Evolutionary conservation across 2,797 vertebrate genomes (phyloP).

Genomic region (Somateria mollissima): DNA sequence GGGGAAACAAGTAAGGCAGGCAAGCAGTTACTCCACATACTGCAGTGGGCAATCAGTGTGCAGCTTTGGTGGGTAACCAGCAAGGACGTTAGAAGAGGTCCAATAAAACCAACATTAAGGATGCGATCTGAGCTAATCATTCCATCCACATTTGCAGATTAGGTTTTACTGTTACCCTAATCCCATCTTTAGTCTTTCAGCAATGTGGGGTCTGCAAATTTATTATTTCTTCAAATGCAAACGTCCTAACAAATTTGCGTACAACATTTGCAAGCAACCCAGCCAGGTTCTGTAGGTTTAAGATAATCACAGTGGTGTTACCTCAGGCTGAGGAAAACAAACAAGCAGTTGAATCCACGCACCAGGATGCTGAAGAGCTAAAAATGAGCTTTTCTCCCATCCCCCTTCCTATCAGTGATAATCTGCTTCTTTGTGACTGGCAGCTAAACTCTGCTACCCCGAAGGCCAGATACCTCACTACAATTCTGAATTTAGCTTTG

Average conservation of each 20-base stretch:
- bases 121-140: not conserved
- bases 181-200: not conserved
- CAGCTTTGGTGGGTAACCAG: not conserved
- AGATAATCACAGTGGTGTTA: not conserved
- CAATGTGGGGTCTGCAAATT: not conserved
- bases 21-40: rapidly evolving
- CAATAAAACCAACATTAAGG: rapidly evolving
- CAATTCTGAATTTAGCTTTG: not conserved
- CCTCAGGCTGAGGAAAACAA: not conserved
- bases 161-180: not conserved
- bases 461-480: not conserved
- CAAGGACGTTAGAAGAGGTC: not conserved
- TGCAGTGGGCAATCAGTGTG: rapidly evolving
- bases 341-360: not conserved
- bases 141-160: not conserved
- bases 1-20: not conserved
- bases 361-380: not conserved
- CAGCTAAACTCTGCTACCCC: not conserved
- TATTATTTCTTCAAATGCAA: not conserved
- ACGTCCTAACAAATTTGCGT: not conserved
- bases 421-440: not conserved
- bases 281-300: not conserved
- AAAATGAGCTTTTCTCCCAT: not conserved
- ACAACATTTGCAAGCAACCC: not conserved
- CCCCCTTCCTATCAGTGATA: not conserved